These are phyloP conservation scores for Halcyon malimbica DNA, from an alignment of 2,113 vertebrate species.

Conservation along the genomic window DNA sequence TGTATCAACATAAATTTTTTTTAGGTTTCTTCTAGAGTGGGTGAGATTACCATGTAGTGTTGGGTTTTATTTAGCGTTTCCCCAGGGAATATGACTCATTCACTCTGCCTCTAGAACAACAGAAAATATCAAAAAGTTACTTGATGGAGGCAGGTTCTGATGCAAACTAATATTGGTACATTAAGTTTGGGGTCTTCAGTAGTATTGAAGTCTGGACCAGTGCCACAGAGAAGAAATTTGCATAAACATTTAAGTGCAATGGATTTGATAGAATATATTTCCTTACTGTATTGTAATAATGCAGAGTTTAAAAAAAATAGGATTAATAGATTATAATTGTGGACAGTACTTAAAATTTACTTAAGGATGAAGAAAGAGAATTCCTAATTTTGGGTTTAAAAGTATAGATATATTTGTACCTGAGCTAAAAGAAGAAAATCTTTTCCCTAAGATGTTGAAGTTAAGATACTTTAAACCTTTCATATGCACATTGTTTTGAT, in stretches of 20 bases:
- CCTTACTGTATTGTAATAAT: not conserved
- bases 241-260: not conserved
- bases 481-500: not conserved
- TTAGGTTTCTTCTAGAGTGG: constrained; percentile 27
- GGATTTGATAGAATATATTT: not conserved
- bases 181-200: not conserved
- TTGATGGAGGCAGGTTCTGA: not conserved
- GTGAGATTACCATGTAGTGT: constrained; percentile 1
- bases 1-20: not conserved
- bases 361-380: not conserved
- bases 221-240: not conserved
- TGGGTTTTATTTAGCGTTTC: constrained; percentile 47
- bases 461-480: not conserved
- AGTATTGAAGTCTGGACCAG: not conserved
- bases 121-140: not conserved
- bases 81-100: constrained; percentile 13
- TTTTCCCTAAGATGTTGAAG: not conserved
- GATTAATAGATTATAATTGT: not conserved
- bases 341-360: not conserved
- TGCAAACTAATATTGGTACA: not conserved
- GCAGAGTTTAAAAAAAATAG: not conserved
- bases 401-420: not conserved
- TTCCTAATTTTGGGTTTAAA: not conserved
- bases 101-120: not conserved
- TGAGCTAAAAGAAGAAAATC: not conserved